A percentile compares a stretch with the other conserved stretches of the same genome.
phyloP scores from a whole-genome alignment of 2,888 invertebrate genomes.

The Drosophila mimica region DNA sequence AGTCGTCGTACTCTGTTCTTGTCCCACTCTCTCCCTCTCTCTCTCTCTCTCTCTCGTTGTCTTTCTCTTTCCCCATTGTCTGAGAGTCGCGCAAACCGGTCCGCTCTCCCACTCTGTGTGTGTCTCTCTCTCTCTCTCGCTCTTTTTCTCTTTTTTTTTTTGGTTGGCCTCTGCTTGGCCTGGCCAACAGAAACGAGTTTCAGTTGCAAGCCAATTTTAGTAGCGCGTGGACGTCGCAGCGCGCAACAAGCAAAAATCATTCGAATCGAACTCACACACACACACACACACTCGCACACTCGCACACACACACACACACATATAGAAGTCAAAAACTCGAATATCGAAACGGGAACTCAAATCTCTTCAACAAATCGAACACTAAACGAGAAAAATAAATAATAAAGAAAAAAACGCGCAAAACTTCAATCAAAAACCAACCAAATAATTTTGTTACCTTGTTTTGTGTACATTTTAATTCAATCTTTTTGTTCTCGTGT shows the following conservation, averaged over 20 bases:
- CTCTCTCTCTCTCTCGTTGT: neutral
- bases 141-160: neutral
- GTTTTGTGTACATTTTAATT: slow-evolving; percentile 26
- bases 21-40: slow-evolving; percentile 61
- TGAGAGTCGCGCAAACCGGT: slow-evolving; percentile 52
- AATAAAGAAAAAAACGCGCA: slow-evolving; percentile 20
- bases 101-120: neutral
- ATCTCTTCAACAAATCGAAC: slow-evolving; percentile 23
- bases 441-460: slow-evolving; percentile 17
- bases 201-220: slow-evolving; percentile 76
- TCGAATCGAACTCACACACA: slow-evolving; percentile 5
- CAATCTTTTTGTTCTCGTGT: slow-evolving; percentile 1
- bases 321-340: slow-evolving; percentile 27
- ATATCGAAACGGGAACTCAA: slow-evolving; percentile 47
- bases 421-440: slow-evolving; percentile 18
- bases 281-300: neutral
- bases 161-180: slow-evolving; percentile 34
- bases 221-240: slow-evolving; percentile 73
- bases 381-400: slow-evolving; percentile 21
- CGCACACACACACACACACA: slow-evolving; percentile 3
- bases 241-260: slow-evolving; percentile 30
- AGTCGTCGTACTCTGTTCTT: slow-evolving; percentile 42
- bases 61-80: slow-evolving; percentile 2
- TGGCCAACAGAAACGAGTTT: slow-evolving; percentile 77
- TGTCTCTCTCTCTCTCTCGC: slow-evolving; percentile 6